Percentiles rank a stretch among this genome's conserved stretches.
These are phyloP conservation scores for Meloidogyne floridensis DNA, from an alignment of 1,140 invertebrate species.

Conservation along the genomic window DNA sequence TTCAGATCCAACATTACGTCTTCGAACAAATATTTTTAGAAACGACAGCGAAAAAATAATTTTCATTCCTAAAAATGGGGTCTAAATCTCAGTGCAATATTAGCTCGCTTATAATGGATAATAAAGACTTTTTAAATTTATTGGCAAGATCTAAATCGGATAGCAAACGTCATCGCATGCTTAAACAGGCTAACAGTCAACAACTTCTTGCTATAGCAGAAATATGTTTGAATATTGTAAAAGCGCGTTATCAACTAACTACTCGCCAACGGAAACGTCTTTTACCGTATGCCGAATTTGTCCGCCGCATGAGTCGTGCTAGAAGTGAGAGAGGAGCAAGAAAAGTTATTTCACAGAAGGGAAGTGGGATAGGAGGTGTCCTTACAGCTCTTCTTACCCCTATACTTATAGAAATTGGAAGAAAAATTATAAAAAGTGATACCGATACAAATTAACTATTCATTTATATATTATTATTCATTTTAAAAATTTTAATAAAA, in stretches of 20 bases:
- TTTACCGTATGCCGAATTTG: constrained; percentile 31
- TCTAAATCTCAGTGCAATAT: background rate
- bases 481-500: background rate
- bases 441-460: background rate
- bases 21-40: constrained; percentile 12
- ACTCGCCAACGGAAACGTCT: constrained; percentile 29
- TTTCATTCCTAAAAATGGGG: constrained; percentile 18
- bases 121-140: background rate
- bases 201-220: constrained; percentile 24
- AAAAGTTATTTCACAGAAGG: constrained; percentile 10
- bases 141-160: constrained; percentile 3
- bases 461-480: constrained; percentile 1
- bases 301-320: constrained; percentile 13
- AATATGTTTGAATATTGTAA: constrained; percentile 33
- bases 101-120: constrained; percentile 15
- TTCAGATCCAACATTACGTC: constrained; percentile 11
- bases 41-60: constrained; percentile 14
- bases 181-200: background rate
- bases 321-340: constrained; percentile 16
- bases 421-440: constrained; percentile 5
- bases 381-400: constrained; percentile 16
- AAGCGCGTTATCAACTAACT: constrained; percentile 25
- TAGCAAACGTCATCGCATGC: constrained; percentile 6
- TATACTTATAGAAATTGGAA: constrained; percentile 9
- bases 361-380: constrained; percentile 4